Evolutionary conservation across 2,888 invertebrate genomes (phyloP).

Genomic region (Eretmocerus hayati): DNA sequence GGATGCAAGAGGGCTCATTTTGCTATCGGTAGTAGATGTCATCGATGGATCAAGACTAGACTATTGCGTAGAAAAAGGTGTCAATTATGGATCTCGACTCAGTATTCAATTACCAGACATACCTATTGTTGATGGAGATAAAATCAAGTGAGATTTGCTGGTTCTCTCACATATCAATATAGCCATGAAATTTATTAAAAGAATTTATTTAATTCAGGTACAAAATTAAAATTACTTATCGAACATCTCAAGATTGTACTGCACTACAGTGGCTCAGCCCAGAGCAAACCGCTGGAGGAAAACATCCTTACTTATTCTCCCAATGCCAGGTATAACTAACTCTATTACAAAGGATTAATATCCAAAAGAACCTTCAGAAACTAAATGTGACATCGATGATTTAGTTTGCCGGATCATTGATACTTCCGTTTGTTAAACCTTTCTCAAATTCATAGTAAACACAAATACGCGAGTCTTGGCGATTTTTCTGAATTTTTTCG

Average conservation of each 20-base stretch:
- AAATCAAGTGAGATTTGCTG: slow-evolving; percentile 11
- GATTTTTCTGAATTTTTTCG: no score
- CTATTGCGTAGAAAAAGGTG: slow-evolving; percentile 56
- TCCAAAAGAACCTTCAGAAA: neutral
- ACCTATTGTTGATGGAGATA: slow-evolving; percentile 11
- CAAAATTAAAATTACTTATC: slow-evolving; percentile 62
- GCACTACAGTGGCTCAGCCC: slow-evolving; percentile 86
- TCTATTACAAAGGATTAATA: slow-evolving; percentile 3
- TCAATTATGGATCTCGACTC: slow-evolving; percentile 67
- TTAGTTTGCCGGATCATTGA: no score
- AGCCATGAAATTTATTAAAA: neutral
- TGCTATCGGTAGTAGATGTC: slow-evolving; percentile 56
- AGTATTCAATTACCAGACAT: slow-evolving; percentile 58
- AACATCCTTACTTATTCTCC: slow-evolving; percentile 78
- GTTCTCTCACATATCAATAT: neutral
- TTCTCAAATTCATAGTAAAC: no score
- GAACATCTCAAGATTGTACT: slow-evolving; percentile 68
- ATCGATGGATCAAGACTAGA: slow-evolving; percentile 51
- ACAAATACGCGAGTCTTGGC: no score
- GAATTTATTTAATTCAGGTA: slow-evolving; percentile 43
- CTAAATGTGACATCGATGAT: neutral
- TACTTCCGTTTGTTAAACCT: no score
- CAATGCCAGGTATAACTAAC: slow-evolving; percentile 74
- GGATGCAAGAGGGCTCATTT: slow-evolving; percentile 66
- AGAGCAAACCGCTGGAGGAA: slow-evolving; percentile 80